phyloP scores from a whole-genome alignment of 1,140 invertebrate species.

The Stratiolaelaps scimitus region DNA sequence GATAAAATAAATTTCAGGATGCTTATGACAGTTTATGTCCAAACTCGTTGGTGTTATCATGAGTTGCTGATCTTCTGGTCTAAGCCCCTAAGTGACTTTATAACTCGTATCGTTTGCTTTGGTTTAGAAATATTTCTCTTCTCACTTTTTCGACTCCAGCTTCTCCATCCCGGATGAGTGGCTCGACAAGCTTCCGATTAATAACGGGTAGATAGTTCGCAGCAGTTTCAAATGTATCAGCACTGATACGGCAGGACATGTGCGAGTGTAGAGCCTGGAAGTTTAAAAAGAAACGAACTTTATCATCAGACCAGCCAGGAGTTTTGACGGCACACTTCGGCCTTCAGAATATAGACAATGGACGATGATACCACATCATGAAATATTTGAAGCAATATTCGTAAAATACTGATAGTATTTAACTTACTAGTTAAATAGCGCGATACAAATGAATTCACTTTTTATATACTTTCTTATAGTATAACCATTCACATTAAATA shows the following conservation, averaged over 20 bases:
- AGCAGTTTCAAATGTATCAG: constrained; percentile 46
- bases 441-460: neutral
- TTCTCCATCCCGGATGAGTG: constrained; percentile 53
- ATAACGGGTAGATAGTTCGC: constrained; percentile 68
- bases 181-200: constrained; percentile 55
- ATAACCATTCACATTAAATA: constrained; percentile 9
- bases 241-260: neutral
- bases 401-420: constrained; percentile 5
- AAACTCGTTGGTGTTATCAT: too few relatives aligned
- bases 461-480: constrained; percentile 12
- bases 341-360: too few relatives aligned
- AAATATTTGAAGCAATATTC: neutral
- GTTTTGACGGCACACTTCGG: too few relatives aligned
- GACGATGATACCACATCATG: neutral
- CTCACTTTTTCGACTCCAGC: constrained; percentile 52
- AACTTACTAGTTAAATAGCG: constrained; percentile 20
- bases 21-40: too few relatives aligned
- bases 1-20: too few relatives aligned
- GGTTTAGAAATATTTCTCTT: too few relatives aligned
- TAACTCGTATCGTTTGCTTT: too few relatives aligned
- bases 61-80: too few relatives aligned
- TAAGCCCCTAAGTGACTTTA: too few relatives aligned
- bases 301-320: too few relatives aligned
- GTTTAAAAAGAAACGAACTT: neutral
- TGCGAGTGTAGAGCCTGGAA: constrained; percentile 29